phyloP scores from a whole-genome alignment of 23 tunicate species.

The Trididemnum nubilum region DNA sequence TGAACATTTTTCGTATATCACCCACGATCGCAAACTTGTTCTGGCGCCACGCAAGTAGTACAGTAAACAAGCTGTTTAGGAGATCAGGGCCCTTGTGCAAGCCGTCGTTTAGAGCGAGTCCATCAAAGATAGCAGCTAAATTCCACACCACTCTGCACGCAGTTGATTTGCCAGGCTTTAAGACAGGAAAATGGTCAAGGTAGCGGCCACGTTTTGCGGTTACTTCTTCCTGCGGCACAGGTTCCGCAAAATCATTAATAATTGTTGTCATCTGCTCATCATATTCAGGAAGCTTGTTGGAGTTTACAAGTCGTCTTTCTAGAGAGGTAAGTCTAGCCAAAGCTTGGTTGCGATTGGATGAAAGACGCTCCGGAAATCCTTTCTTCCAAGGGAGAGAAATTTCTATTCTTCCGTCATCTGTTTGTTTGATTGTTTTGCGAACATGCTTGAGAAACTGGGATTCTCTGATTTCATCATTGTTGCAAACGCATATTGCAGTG shows the following conservation, averaged over 20 bases:
- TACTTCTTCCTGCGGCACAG: background rate
- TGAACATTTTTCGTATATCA: background rate
- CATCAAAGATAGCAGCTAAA: background rate
- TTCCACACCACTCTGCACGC: slow-evolving; percentile 9
- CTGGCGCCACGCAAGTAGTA: background rate
- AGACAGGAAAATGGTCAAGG: background rate
- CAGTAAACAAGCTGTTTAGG: background rate
- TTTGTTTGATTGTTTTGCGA: background rate
- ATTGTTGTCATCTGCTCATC: background rate
- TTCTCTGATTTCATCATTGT: background rate
- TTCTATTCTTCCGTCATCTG: background rate
- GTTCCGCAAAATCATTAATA: background rate
- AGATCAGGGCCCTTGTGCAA: background rate
- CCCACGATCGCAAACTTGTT: background rate
- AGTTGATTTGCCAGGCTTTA: background rate
- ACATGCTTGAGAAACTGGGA: background rate
- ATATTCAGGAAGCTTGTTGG: background rate
- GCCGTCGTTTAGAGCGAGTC: background rate
- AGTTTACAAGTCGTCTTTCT: background rate
- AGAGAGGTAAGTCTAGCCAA: background rate
- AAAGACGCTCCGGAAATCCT: background rate
- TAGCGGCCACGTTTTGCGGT: background rate
- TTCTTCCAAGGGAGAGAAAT: background rate
- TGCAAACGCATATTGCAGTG: background rate
- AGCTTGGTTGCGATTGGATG: background rate